Percentiles rank a stretch among this genome's conserved stretches.
Evolutionary conservation across 2,888 invertebrate genomes (phyloP).

Genomic region (Aspidapion aeneum): DNA sequence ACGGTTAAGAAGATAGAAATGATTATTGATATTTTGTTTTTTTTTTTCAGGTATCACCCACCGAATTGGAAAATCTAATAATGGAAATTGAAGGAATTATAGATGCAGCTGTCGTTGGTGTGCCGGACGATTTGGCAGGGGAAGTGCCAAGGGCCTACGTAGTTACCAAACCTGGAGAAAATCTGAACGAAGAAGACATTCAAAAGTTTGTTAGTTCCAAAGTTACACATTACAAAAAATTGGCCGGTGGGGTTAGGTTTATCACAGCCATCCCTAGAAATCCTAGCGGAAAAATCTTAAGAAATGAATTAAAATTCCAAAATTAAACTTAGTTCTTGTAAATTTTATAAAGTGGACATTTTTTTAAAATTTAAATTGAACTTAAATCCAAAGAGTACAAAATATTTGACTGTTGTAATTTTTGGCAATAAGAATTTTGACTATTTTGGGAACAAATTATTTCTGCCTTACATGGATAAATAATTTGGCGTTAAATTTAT

Average conservation of each 20-base stretch:
- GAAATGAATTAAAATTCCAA: constrained; percentile 59
- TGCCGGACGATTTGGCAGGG: constrained; percentile 65
- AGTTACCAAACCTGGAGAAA: constrained; percentile 56
- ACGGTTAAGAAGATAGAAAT: neutral
- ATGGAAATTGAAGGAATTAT: constrained; percentile 67
- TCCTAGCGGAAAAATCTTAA: constrained; percentile 71
- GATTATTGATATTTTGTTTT: too few relatives aligned
- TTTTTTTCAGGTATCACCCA: constrained; percentile 71
- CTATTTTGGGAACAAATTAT: too few relatives aligned
- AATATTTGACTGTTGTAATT: too few relatives aligned
- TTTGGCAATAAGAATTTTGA: too few relatives aligned
- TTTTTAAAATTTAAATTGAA: too few relatives aligned
- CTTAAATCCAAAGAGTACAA: too few relatives aligned
- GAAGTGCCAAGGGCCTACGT: constrained; percentile 75
- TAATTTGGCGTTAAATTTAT: too few relatives aligned
- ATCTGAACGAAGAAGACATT: constrained; percentile 56
- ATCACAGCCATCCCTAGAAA: constrained; percentile 69
- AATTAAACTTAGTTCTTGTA: too few relatives aligned
- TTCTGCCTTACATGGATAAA: too few relatives aligned
- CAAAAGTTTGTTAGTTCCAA: constrained; percentile 58
- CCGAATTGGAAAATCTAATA: constrained; percentile 76
- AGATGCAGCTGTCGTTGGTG: constrained; percentile 77
- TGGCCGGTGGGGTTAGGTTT: constrained; percentile 68
- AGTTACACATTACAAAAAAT: constrained; percentile 68
- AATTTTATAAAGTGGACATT: too few relatives aligned